A percentile compares a stretch with the other conserved stretches of the same genome.
Conservation (phyloP, 2,888 invertebrate species). For the Entomobrya multifasciata region DNA sequence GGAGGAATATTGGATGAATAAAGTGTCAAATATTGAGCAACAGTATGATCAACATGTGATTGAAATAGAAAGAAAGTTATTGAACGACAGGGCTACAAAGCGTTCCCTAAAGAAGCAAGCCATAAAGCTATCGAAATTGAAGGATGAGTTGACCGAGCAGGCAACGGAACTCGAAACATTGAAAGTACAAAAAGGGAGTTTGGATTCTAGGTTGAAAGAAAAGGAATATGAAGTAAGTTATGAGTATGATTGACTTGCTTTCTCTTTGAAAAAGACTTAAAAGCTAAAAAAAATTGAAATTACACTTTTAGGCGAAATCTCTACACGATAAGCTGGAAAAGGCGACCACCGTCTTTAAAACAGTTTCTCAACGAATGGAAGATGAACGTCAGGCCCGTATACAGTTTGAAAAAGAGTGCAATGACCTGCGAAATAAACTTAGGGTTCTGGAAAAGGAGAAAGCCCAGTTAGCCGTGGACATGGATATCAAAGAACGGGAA, state of each 20-base stretch:
- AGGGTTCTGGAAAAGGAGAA: conserved; percentile 73
- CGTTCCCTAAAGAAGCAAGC: conserved; percentile 69
- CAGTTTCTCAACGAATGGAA: conserved; percentile 53
- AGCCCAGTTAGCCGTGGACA: conserved; percentile 67
- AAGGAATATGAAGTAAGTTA: conserved; percentile 64
- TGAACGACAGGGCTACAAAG: conserved; percentile 62
- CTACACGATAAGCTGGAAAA: conserved; percentile 64
- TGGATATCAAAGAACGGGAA: conserved; percentile 73
- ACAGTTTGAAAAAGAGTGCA: conserved; percentile 70
- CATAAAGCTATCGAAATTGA: conserved; percentile 59
- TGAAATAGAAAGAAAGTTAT: conserved; percentile 72
- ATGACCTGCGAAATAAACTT: conserved; percentile 63
- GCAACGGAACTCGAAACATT: conserved; percentile 19
- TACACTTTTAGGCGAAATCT: conserved; percentile 49
- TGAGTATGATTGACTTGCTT: no score
- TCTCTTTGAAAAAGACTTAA: no score
- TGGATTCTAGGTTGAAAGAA: conserved; percentile 24
- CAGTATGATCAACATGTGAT: conserved; percentile 77
- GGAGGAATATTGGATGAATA: conserved; percentile 79
- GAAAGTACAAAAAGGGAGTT: background rate
- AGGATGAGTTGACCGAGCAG: conserved; percentile 61
- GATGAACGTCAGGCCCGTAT: conserved; percentile 65
- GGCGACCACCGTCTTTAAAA: conserved; percentile 29
- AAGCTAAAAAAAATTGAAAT: background rate
- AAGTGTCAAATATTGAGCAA: conserved; percentile 73